Base-by-base conservation (phyloP, 2,113 vertebrate genomes). In the Indicator indicator region DNA sequence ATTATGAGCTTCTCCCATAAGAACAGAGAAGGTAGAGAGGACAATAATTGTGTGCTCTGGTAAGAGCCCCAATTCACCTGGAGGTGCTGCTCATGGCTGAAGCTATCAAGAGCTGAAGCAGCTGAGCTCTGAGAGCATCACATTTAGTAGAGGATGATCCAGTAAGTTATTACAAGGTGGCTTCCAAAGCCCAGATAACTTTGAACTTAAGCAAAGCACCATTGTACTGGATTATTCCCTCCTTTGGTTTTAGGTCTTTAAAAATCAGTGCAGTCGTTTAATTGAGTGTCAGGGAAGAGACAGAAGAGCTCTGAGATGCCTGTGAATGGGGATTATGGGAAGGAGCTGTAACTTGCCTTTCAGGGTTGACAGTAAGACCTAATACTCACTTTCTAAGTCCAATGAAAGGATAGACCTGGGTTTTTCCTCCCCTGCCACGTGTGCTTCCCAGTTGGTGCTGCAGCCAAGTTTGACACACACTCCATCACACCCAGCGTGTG, bases 281-380 rank as follows among this genome's bases (percentile, higher is more conserved):
- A 86, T 9, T 28, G 48, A 90, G 73, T 11, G 67, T 24, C 55
- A 48, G 36, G 72, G 76, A 73, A 36, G 28, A 90, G 70, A 42
- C 2, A 0, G 2, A 28, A 26, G 24, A 28, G 82, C 78, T 89
- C 77, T 5, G 11, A 79, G 50, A 56, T 9, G 46, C 62, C 32
- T 48, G 23, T 54, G 78, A 91, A 82, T 11, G 67, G 58, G 54
- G 19, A 71, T 89, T 94, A 86, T 0, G 30, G 78, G 52, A 81
- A 78, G 77, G 71, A 89, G 80, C 80, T 88, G 12, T 15, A 71
- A 74, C n/a, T 9, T 40, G 64, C 83, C 81, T 86, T 80, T 88
- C 86, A 67, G 32, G 30, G 67, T 12, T 85, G 77, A 75, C 89
- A 89, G 62, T 36, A 81, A 92, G 62, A 69, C 30, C 74, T 21